These are phyloP conservation scores for Cnemophilus loriae DNA, from an alignment of 2,113 vertebrate genomes.

Conservation along the genomic window DNA sequence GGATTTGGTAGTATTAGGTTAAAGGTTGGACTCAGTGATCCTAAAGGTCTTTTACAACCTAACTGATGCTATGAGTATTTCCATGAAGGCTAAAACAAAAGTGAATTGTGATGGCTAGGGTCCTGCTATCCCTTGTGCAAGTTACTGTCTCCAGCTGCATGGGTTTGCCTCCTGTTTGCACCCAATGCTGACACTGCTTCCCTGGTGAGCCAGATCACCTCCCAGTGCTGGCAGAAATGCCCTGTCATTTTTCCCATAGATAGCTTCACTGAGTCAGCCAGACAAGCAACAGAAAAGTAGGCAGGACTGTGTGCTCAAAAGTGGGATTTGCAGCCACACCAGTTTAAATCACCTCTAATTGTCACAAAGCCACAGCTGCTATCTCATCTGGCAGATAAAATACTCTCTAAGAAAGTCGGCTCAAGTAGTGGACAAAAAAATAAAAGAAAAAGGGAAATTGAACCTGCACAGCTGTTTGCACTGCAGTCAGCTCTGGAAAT, in stretches of 20 bases:
- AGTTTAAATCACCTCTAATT: neutral
- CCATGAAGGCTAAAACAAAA: neutral
- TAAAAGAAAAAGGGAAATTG: neutral
- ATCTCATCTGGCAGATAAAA: neutral
- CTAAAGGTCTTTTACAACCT: neutral
- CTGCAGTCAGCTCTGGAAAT: neutral
- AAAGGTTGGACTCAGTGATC: neutral
- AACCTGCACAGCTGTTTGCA: neutral
- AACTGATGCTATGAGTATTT: neutral
- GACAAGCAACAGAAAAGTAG: neutral
- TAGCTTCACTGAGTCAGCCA: neutral
- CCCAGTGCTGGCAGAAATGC: neutral
- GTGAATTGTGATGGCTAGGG: neutral
- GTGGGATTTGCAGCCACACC: neutral
- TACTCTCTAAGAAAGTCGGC: neutral
- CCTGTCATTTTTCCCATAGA: neutral
- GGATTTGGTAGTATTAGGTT: neutral
- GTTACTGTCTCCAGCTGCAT: neutral
- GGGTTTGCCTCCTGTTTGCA: neutral
- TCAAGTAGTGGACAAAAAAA: neutral
- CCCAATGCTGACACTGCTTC: rapidly evolving
- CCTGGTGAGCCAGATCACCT: neutral
- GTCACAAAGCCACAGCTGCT: neutral
- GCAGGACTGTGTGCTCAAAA: neutral
- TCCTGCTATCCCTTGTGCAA: neutral